These are phyloP conservation scores for Gryllus bimaculatus DNA, from an alignment of 1,140 invertebrate genomes.

Conservation along the genomic window DNA sequence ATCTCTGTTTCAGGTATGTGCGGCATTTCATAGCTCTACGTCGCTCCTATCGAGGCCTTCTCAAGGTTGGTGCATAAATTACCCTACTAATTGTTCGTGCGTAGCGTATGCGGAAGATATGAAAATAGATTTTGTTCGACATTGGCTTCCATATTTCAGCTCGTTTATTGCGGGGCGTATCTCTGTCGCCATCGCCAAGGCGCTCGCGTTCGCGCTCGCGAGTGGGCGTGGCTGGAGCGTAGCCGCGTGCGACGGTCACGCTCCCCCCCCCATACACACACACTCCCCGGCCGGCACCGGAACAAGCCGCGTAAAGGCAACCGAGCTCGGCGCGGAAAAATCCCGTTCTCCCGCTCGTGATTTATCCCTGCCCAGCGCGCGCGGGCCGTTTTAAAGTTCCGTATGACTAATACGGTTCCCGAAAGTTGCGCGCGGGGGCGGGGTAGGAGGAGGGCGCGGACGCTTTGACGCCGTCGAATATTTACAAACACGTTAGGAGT, in stretches of 20 bases:
- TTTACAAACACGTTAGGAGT: background rate
- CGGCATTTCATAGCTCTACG: too few relatives aligned
- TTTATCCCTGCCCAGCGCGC: background rate
- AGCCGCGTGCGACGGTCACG: too few relatives aligned
- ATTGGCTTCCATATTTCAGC: background rate
- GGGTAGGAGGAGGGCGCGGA: background rate
- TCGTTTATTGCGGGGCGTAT: background rate
- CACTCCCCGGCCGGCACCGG: too few relatives aligned
- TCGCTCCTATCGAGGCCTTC: background rate
- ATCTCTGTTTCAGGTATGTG: too few relatives aligned
- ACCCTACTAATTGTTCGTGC: background rate
- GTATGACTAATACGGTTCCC: background rate
- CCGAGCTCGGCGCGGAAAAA: too few relatives aligned
- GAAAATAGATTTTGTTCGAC: background rate
- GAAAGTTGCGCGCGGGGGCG: background rate
- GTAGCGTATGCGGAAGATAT: background rate
- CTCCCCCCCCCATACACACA: too few relatives aligned
- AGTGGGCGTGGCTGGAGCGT: too few relatives aligned
- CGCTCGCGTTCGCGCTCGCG: background rate
- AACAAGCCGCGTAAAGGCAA: too few relatives aligned
- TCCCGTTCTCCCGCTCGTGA: background rate
- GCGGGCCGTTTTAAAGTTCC: background rate
- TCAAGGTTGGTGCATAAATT: constrained; percentile 1
- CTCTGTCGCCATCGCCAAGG: background rate
- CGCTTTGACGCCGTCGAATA: background rate